These are phyloP conservation scores for Plodia interpunctella DNA, from an alignment of 1,140 invertebrate genomes.

Conservation along the genomic window DNA sequence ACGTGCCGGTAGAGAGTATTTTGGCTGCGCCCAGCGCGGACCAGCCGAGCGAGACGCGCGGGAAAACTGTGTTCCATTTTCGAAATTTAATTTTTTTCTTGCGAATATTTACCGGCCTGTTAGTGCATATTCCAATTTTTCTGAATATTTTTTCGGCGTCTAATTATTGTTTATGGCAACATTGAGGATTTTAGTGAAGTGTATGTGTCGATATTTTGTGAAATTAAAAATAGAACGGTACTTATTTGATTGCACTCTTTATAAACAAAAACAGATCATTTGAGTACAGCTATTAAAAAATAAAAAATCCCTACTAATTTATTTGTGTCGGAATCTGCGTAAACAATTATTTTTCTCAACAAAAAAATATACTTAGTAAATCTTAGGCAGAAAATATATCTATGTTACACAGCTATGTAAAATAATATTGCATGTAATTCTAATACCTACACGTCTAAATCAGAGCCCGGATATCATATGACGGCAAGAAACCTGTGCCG, in stretches of 20 bases:
- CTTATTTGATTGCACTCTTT: not conserved
- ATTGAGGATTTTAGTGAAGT: conserved; percentile 16
- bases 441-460: conserved; percentile 42
- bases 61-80: conserved; percentile 22
- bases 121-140: too few species aligned
- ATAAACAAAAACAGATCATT: not conserved
- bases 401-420: conserved; percentile 34
- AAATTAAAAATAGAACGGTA: not conserved
- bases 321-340: too few species aligned
- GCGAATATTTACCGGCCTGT: too few species aligned
- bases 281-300: too few species aligned
- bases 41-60: conserved; percentile 26
- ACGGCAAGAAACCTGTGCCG: conserved; percentile 29
- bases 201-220: conserved; percentile 11
- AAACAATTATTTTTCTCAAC: too few species aligned
- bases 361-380: too few species aligned
- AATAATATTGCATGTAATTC: conserved; percentile 57
- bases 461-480: conserved; percentile 32
- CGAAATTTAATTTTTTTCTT: conserved; percentile 18
- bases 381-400: not conserved
- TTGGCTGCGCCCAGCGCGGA: conserved; percentile 32
- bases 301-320: too few species aligned
- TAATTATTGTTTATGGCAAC: not conserved
- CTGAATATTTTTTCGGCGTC: not conserved
- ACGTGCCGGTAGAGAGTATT: conserved; percentile 34